Evolutionary conservation across 2,888 invertebrate species (phyloP).

Genomic region (Suillia variegata): DNA sequence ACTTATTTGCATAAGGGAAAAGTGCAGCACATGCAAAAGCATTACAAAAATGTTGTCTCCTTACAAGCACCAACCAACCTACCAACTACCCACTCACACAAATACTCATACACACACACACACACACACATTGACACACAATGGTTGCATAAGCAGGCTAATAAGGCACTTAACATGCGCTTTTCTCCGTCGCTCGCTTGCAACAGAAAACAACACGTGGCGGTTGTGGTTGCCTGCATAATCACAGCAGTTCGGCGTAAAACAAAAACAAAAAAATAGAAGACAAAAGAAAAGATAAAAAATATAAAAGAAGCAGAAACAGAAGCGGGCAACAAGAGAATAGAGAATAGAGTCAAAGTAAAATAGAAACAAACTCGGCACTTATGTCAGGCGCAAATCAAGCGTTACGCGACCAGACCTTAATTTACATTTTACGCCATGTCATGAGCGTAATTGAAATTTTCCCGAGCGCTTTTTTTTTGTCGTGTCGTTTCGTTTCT

Average conservation of each 20-base stretch:
- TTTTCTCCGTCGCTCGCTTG: constrained; percentile 30
- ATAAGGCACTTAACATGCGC: constrained; percentile 53
- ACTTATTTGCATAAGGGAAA: no score
- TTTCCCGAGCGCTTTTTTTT: no score
- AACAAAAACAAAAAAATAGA: not conserved
- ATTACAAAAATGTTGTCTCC: no score
- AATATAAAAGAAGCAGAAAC: not conserved
- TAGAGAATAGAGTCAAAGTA: no score
- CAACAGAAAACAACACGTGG: not conserved
- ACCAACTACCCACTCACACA: no score
- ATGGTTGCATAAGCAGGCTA: constrained; percentile 49
- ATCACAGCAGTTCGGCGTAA: constrained; percentile 7
- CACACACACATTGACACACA: no score
- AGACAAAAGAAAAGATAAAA: constrained; percentile 17
- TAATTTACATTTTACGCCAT: constrained; percentile 52
- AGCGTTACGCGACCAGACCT: constrained; percentile 38
- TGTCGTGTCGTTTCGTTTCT: no score
- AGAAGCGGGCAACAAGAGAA: not conserved
- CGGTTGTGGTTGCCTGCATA: no score
- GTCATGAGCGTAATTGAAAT: constrained; percentile 50
- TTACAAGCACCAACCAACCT: no score
- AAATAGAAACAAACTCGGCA: constrained; percentile 25
- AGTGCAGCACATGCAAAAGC: no score
- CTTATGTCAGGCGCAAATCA: constrained; percentile 48
- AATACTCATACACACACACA: no score